Base-by-base conservation (phyloP, 2,888 invertebrate species). In the Drosophila villosipedis region DNA sequence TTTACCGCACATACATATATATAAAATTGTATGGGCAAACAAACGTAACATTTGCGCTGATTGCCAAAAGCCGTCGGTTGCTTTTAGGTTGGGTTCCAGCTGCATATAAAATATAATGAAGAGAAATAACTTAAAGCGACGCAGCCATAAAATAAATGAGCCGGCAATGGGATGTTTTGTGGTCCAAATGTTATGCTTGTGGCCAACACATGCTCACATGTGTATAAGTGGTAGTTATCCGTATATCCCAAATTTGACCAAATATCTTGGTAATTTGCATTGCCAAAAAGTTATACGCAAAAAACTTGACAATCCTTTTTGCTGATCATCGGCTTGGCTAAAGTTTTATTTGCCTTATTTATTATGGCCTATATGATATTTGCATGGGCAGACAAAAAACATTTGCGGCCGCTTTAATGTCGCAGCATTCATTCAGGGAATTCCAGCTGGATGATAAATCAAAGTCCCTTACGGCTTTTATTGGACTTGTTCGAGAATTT, bases 51-150 rank as follows among this genome's bases (percentile, higher is more conserved):
- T 87, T 84, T 84, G 83, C 88, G 86, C 84, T 85, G 85, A 85
- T 85, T 85, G 85, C 86, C 80, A 80, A 88, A 82, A 66, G 83
- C 83, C 85, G 43, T 58, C 55, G 77, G 77, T 67, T 76, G 68
- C 68, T 69, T 54, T 70, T 28, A 54, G 35, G 25, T 60, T 30
- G 43, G 22, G 59, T 63, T 53, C 64, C 61, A 58, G 73, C 62
- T 69, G 66, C 77, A 78, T 73, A 85, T 84, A 82, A 89, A 89
- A 86, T 89, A 86, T 86, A 86, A 86, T 89, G 85, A 86, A 89
- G 85, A 89, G 81, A 84, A 86, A 86, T 86, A 86, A 89, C 89
- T 86, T 86, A 89, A 86, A 86, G 89, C 82, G 89, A 66, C 68
- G 74, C 80, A 66, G 72, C 87, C 82, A 89, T 86, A 86, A 86